These are phyloP conservation scores for Sphenodon punctatus DNA, from an alignment of 2,797 vertebrate species.

Conservation along the genomic window DNA sequence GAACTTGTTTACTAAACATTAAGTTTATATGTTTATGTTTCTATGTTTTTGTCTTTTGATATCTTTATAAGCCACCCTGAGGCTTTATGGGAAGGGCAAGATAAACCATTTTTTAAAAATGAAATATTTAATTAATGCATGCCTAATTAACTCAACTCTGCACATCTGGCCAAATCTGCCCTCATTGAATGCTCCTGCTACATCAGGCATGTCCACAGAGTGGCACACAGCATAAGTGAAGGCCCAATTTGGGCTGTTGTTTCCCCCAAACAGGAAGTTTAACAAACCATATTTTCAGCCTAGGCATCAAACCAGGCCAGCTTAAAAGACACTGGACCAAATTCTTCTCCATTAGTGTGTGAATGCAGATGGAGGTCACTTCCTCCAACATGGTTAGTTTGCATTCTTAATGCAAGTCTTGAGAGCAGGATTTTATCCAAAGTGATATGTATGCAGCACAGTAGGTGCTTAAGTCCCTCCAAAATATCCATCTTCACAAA, in stretches of 20 bases:
- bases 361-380: neutral
- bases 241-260: neutral
- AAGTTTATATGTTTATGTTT: too few relatives aligned
- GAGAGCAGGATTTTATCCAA: neutral
- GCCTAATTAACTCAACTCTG: constrained; percentile 6
- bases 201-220: neutral
- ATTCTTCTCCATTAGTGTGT: neutral
- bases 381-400: neutral
- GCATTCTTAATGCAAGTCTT: neutral
- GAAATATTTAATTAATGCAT: constrained; percentile 11
- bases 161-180: neutral
- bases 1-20: constrained; percentile 11
- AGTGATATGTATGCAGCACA: neutral
- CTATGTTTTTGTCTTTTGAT: too few relatives aligned
- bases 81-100: too few relatives aligned
- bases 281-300: neutral
- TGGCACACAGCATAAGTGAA: neutral
- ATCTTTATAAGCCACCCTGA: too few relatives aligned
- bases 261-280: neutral
- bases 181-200: neutral
- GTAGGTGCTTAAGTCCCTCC: neutral
- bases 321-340: neutral
- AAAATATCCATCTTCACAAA: neutral
- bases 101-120: neutral
- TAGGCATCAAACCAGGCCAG: neutral